phyloP scores from a whole-genome alignment of 1,140 invertebrate species.

The Conus ventricosus region DNA sequence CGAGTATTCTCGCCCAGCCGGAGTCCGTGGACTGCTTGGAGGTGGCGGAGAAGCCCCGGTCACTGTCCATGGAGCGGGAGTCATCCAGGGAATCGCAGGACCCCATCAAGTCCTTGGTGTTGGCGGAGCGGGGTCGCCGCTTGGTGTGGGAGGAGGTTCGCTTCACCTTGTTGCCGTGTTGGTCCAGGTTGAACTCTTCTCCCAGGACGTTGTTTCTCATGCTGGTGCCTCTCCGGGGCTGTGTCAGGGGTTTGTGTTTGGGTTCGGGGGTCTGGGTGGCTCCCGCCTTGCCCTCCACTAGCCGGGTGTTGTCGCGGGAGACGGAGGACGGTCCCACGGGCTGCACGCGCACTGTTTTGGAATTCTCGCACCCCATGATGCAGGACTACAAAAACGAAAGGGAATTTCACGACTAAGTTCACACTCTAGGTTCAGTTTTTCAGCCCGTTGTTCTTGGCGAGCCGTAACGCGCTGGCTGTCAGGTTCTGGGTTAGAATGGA shows the following conservation, averaged over 20 bases:
- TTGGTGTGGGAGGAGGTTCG: conserved; percentile 39
- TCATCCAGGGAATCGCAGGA: conserved; percentile 54
- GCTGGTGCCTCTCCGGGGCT: background rate
- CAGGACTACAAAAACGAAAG: background rate
- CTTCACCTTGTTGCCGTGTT: conserved; percentile 41
- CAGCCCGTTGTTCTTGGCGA: background rate
- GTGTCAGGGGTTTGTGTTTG: conserved; percentile 6
- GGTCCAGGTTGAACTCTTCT: conserved; percentile 43
- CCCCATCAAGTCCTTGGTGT: conserved; percentile 42
- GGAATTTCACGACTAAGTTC: background rate
- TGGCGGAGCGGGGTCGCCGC: conserved; percentile 30
- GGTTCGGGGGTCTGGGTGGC: conserved; percentile 37
- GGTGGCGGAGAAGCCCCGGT: conserved; percentile 60
- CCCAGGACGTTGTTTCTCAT: background rate
- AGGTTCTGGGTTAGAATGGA: no score
- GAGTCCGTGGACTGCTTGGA: conserved; percentile 67
- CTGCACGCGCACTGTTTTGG: conserved; percentile 50
- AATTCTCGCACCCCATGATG: conserved; percentile 55
- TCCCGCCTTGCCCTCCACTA: conserved; percentile 20
- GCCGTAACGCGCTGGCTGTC: no score
- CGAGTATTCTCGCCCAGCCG: conserved; percentile 63
- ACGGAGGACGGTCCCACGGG: conserved; percentile 39
- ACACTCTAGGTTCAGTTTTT: background rate
- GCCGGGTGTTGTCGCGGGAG: conserved; percentile 41
- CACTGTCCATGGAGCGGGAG: conserved; percentile 44